These are phyloP conservation scores for Lepus townsendii DNA, from an alignment of 2,797 vertebrate species.

Conservation along the genomic window DNA sequence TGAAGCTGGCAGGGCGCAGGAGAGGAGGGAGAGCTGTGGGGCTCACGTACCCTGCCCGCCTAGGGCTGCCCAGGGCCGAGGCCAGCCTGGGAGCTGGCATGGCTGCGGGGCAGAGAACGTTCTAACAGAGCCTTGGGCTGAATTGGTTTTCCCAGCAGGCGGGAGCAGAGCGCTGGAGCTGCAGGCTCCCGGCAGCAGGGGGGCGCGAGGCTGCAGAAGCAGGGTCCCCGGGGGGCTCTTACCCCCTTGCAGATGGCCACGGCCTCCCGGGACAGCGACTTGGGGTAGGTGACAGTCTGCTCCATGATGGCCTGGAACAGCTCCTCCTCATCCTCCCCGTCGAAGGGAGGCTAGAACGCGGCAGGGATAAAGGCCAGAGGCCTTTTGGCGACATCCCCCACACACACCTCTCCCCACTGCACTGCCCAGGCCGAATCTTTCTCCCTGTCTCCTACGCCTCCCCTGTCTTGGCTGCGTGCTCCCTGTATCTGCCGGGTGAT, in stretches of 20 bases:
- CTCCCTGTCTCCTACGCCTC: neutral
- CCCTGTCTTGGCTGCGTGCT: neutral
- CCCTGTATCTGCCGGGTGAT: neutral
- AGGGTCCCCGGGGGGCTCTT: slow-evolving; percentile 60
- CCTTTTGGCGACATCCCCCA: too few species aligned
- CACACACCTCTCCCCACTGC: too few species aligned
- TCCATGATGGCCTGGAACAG: slow-evolving; percentile 97
- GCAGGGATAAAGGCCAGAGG: neutral
- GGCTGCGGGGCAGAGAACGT: neutral
- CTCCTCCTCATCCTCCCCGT: slow-evolving; percentile 96
- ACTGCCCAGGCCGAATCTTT: neutral
- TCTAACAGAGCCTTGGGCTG: neutral
- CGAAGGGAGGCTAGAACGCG: slow-evolving; percentile 92
- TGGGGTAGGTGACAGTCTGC: slow-evolving; percentile 94
- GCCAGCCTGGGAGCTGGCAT: neutral
- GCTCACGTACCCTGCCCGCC: too few species aligned
- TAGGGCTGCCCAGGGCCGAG: rapidly evolving
- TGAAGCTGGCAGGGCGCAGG: neutral
- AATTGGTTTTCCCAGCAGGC: neutral
- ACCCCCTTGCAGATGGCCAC: slow-evolving; percentile 97
- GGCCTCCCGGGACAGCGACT: slow-evolving; percentile 94
- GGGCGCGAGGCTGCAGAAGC: too few species aligned
- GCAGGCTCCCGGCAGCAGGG: neutral
- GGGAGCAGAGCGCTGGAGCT: neutral
- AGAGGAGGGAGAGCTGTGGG: too few species aligned